Base-by-base conservation (phyloP, 2,797 vertebrate genomes). In the Hippocampus kuda region DNA sequence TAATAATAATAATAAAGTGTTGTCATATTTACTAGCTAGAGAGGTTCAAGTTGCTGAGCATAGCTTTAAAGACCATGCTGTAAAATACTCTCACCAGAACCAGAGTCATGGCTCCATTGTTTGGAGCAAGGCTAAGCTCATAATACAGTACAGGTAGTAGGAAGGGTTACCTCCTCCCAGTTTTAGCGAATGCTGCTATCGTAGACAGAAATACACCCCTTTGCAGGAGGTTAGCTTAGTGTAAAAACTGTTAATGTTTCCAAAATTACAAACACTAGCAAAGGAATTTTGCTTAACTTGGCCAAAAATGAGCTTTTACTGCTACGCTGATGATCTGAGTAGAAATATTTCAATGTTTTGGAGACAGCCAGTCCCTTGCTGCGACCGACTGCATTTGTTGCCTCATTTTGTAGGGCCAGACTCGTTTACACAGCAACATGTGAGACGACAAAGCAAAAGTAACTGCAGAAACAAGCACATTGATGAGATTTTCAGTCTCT, bases 331-430 rank as follows among this genome's bases (percentile, higher is more conserved):
- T 64, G 10, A n/a, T 44, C 80, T 82, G 83, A 85, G 88, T 89
- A 87, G 83, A 87, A 88, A 83, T 63, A 60, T 80, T 71, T 79
- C 82, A 81, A 70, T 76, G 10, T 83, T 78, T 77, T 42, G 69
- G 66, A 79, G 81, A 87, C 89, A 88, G 89, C 87, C 87, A 85
- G 69, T 71, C 68, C 77, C 74, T 78, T 77, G 77, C 72, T 26
- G 72, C 77, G 63, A 60, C 57, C 16, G 13, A 27, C 27, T 34
- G 27, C 63, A 77, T 79, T 80, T 77, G 77, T 12, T 12, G n/a
- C 7, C 59, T 79, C 59, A 26, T 44, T 64, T 46, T 8, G n/a
- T 71, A 68, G 71, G 75, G 24, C 65, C 74, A 24, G 53, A 56
- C 53, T 59, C 1, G 49, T 56, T 56, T 56, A 70, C 71, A 75